Evolutionary conservation across 2,113 vertebrate species (phyloP).

Genomic region (zebrafish (Danio rerio)): DNA sequence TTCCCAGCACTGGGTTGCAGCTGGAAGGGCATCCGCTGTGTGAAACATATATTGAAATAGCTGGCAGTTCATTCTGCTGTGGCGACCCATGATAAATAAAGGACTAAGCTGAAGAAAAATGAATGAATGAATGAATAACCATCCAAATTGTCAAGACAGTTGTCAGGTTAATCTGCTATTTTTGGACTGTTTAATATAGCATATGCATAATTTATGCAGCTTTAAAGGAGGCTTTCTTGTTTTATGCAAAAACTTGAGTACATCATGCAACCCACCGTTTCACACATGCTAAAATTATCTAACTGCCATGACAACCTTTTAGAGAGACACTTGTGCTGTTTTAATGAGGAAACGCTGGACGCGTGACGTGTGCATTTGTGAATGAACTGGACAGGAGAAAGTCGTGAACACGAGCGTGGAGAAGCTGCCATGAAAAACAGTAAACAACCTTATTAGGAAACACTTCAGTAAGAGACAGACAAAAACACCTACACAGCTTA

Average conservation of each 20-base stretch:
- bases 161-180: neutral
- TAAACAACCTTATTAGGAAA: conserved; percentile 30
- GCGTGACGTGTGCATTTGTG: neutral
- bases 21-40: too few relatives aligned
- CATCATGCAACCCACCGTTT: conserved; percentile 17
- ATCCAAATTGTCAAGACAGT: too few relatives aligned
- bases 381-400: neutral
- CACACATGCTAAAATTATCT: conserved; percentile 12
- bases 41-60: too few relatives aligned
- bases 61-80: too few relatives aligned
- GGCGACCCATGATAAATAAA: too few relatives aligned
- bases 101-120: too few relatives aligned
- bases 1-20: too few relatives aligned
- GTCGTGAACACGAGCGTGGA: neutral
- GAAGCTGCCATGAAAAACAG: neutral
- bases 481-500: neutral
- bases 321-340: neutral
- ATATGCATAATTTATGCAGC: conserved; percentile 1
- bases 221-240: conserved; percentile 5
- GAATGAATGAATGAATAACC: too few relatives aligned
- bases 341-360: neutral
- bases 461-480: neutral
- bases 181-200: neutral
- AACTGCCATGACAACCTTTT: conserved; percentile 35
- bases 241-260: conserved; percentile 26